Base-by-base conservation (phyloP, 2,888 invertebrate genomes). In the Argyra leucocephala region DNA sequence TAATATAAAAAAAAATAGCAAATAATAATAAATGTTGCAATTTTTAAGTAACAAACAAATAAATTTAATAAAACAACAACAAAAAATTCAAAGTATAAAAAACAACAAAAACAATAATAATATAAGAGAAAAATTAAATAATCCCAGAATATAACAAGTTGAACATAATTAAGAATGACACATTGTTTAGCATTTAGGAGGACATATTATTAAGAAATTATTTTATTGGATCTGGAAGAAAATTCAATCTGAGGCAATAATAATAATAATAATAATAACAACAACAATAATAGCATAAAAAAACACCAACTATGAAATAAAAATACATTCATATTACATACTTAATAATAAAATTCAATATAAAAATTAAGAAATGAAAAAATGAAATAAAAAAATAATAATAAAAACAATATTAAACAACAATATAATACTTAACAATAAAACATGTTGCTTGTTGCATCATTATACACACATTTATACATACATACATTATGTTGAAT, bases 141-240 rank as follows among this genome's bases (percentile, higher is more conserved):
- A 48, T 48, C 48, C 48, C 15, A 48, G 48, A 48, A n/a, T 48
- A 48, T 48, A 48, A 48, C 48, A 48, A 48, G 48, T 48, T 48
- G 48, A 48, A 48, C 48, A 48, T 48, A 48, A 48, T 48, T 48
- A 48, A 48, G 48, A 48, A 48, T 48, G 48, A 48, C 48, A 48
- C 48, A 48, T 48, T 48, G 48, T 48, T 48, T 48, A 48, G 48
- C 48, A 48, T 48, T 48, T 48, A 48, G 48, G 48, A 48, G 48
- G 48, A 48, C 48, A 48, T 48, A 48, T 48, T 48, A 48, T 48
- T 48, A 48, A 48, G 48, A 48, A 48, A 48, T 48, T 48, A 48
- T 48, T 48, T 48, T 48, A 48, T 48, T 48, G 48, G 48, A 48
- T 48, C 48, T 48, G 48, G 48, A 48, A 48, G 48, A 48, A 48